Base-by-base conservation (phyloP, 2,113 vertebrate genomes). In the Oryctolagus cuniculus region DNA sequence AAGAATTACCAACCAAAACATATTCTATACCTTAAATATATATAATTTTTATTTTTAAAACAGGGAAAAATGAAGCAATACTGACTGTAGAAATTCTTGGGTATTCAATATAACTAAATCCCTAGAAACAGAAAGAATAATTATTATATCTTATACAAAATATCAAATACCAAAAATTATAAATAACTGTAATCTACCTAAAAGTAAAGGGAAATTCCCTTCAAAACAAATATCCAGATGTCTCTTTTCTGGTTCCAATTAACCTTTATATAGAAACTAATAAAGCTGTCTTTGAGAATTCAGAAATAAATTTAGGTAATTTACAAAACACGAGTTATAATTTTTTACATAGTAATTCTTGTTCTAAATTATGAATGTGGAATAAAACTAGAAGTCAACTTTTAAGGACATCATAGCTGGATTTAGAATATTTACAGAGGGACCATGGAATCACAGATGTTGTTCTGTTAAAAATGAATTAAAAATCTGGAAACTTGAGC, bases 231-330 rank as follows among this genome's bases (percentile, higher is more conserved):
- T 63, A 91, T 51, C 63, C 29, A 80, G 38, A 87, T 27, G 34
- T 22, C 29, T 25, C 78, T 53, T 89, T 78, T 82, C 53, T 70
- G 36, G 25, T 5, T 12, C 31, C 49, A 67, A 49, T 67, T 73
- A 91, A 75, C 25, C 53, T 10, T 91, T 83, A 70, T 13, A 63
- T 72, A 70, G 83, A 83, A n/a, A 92, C 21, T 63, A 75, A 38
- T 78, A 88, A 87, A 66, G 21, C 5, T 38, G 38, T 73, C 21
- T 67, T 87, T 15, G 29, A 64, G 13, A 95, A 84, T 85, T 79
- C 34, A 85, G 85, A 79, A 89, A 70, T 78, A 92, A 83, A 12
- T 72, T 49, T 72, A 10, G 55, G 22, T 64, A 89, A 92, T 79
- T 44, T 34, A 70, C 11, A 78, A 25, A 69, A 27, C 70, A 63